Base-by-base conservation (phyloP, 1,140 invertebrate genomes). In the Trichoplusia ni region DNA sequence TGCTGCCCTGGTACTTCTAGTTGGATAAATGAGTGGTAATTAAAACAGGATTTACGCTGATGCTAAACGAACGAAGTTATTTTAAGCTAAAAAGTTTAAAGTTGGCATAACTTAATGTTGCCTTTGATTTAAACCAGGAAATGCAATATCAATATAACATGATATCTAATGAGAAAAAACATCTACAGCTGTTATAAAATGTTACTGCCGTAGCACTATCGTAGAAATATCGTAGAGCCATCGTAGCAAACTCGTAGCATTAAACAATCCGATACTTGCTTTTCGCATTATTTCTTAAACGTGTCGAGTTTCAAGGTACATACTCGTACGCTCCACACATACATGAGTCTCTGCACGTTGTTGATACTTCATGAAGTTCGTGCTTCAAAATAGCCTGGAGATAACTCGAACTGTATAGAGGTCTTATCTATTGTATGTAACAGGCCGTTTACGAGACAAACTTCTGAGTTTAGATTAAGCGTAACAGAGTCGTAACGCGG, bases 401-500 rank as follows among this genome's bases (percentile, higher is more conserved):
- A 40, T 58, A 58, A 27, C 25, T 58, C 9, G 18, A 44, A 44
- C 38, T 56, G 53, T 42, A 56, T 33, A 56, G 27, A 19, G 21
- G 16, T 21, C 54, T 58, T 58, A 58, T 58, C 54, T 58, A 42
- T 58, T 58, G 37, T 42, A 19, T 37, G 29, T 29, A 60, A 23
- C 56, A 44, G 42, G 56, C 29, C 56, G 27, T 60, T 60, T 60
- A 46, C 40, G 40, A 60, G 56, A 60, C 56, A 60, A 60, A 60
- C 40, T 60, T 60, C 29, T 8, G 25, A 59, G 56, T 37, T 49
- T 66, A 67, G 68, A 67, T 67, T 67, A 64, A 58, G 44, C 42
- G 53, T 71, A 67, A 71, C 53, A 59, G 60, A 51, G 44, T 65
- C 53, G 64, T 62, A 66, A 66, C 58, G 40, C 23, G 21, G 19